phyloP scores from a whole-genome alignment of 2,888 invertebrate genomes.

The Cepaea hortensis region DNA sequence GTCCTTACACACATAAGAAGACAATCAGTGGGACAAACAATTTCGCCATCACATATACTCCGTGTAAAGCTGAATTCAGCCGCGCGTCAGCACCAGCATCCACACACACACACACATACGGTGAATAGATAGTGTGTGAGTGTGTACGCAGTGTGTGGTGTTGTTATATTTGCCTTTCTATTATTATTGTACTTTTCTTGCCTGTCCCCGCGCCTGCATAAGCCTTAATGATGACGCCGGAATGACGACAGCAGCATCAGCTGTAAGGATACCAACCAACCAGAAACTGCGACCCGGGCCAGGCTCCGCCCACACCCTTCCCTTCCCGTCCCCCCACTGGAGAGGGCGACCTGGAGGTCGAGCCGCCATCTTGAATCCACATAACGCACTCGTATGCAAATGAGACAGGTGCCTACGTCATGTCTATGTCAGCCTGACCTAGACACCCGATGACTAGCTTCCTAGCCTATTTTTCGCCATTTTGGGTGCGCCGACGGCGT shows the following conservation, averaged over 20 bases:
- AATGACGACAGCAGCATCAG: slow-evolving; percentile 33
- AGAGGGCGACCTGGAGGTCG: slow-evolving; percentile 11
- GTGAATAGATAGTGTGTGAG: too few relatives aligned
- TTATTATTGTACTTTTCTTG: too few relatives aligned
- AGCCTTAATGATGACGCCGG: not conserved
- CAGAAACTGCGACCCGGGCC: not conserved
- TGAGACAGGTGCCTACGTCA: slow-evolving; percentile 37
- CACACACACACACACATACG: too few relatives aligned
- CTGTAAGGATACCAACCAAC: slow-evolving; percentile 33
- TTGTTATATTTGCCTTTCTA: too few relatives aligned
- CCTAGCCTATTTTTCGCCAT: slow-evolving; percentile 23
- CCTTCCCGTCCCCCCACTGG: too few relatives aligned
- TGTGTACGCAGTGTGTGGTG: too few relatives aligned
- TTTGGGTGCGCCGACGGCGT: slow-evolving; percentile 17
- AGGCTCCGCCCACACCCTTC: not conserved
- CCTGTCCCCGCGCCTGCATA: not conserved
- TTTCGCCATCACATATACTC: too few relatives aligned
- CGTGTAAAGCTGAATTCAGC: too few relatives aligned
- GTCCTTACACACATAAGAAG: too few relatives aligned
- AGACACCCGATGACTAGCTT: slow-evolving; percentile 20
- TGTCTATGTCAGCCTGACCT: slow-evolving; percentile 36
- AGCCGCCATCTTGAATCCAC: slow-evolving; percentile 31
- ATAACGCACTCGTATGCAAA: slow-evolving; percentile 25
- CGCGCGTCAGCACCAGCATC: too few relatives aligned
- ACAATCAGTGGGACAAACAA: too few relatives aligned